Evolutionary conservation across 2,113 vertebrate genomes (phyloP), one percentile per base, ranked within the genome.

Genomic region (Aldabrachelys gigantea): DNA sequence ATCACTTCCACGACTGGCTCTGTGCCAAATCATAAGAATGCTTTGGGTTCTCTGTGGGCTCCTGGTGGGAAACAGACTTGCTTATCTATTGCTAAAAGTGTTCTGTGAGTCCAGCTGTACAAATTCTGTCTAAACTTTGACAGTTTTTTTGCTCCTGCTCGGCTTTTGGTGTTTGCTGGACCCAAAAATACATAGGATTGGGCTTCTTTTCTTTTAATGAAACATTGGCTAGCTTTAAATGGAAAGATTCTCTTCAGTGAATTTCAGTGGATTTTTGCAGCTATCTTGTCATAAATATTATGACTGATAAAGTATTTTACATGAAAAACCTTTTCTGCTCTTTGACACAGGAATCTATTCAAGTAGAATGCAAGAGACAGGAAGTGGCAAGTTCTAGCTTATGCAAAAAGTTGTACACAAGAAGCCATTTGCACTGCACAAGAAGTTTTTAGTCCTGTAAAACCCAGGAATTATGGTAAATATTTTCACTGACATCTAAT

Each of bases 41-140:
- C 14, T 87, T 90, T 50, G 69, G 47, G 50, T 90, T 92, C 84
- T 80, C 24, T 0, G 10, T 49, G 7, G 0, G 0, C 59, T 87
- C 29, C 82, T 87, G 21, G 3, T 59, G 47, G 47, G 59, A 92
- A 91, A 90, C 29, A 84, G 84, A 92, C 75, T 76, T 65, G 89
- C 24, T 62, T 87, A 22, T 27, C 1, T 1, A 31, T 31, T 90
- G n/a, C 27, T 87, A 17, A 53, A 27, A 31, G 80, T 0, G 0
- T 22, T 76, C 9, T 59, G 8, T 54, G 81, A 79, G 80, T 69
- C n/a, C 69, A 82, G 31, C 29, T 85, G 21, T 29, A 49, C 6
- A 85, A 90, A 56, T 56, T 57, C 5, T 92, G 13, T 21, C 29
- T 44, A 3, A n/a, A 8, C 54, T 84, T 82, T 59, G 3, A 5